Evolutionary conservation across 2,797 vertebrate genomes (phyloP).

Genomic region (Melanotaenia pygmaea): DNA sequence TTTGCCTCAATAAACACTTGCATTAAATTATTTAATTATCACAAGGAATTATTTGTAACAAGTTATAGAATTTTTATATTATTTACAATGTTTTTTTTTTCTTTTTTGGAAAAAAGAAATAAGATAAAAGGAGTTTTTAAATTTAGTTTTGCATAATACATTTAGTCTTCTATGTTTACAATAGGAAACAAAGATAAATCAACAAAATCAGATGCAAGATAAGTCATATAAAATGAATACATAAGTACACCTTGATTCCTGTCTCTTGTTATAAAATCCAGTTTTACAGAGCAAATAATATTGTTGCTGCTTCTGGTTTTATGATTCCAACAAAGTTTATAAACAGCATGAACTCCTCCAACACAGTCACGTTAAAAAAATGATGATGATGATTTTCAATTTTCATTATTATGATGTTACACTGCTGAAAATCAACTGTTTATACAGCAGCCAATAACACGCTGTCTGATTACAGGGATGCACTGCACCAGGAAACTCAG

Average conservation of each 20-base stretch:
- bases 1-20: conserved; percentile 48
- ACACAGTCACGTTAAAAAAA: no score
- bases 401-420: conserved; percentile 40
- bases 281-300: background rate
- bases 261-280: background rate
- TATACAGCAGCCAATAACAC: conserved; percentile 66
- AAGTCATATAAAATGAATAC: background rate
- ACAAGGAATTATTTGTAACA: background rate
- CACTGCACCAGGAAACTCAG: conserved; percentile 15
- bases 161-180: background rate
- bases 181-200: background rate
- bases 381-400: no score
- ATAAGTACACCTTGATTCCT: background rate
- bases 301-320: no score
- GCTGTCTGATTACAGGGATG: conserved; percentile 50
- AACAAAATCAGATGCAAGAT: background rate
- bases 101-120: no score
- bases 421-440: conserved; percentile 63
- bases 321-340: no score
- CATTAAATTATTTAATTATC: conserved; percentile 57
- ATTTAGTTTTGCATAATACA: no score
- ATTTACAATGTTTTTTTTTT: background rate
- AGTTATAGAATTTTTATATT: background rate
- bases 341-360: no score
- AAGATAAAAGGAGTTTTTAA: no score